Percentiles rank a stretch among this genome's conserved stretches.
Conservation (phyloP, 2,797 vertebrate genomes). For the Brachyrhaphis roseni region DNA sequence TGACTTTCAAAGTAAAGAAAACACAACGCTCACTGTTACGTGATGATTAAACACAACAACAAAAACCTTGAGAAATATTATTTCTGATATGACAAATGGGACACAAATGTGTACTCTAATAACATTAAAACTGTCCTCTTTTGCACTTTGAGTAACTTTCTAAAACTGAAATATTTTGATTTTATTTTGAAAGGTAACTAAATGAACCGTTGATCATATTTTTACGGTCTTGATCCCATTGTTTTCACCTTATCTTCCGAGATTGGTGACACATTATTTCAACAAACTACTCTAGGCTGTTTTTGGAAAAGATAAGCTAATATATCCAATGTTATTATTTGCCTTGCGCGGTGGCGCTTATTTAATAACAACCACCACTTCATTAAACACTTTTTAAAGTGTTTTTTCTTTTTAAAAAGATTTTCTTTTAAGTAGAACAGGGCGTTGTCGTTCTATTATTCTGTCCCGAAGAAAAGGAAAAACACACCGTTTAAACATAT, state of each 20-base stretch:
- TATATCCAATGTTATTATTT: neutral
- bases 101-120: neutral
- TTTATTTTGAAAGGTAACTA: slow-evolving; percentile 42
- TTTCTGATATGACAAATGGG: neutral
- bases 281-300: neutral
- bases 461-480: neutral
- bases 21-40: neutral
- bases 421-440: neutral
- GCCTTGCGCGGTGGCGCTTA: neutral
- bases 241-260: slow-evolving; percentile 3
- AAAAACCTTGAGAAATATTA: neutral
- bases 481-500: neutral
- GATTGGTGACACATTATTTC: neutral
- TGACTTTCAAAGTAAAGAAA: slow-evolving; percentile 44
- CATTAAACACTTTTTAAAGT: neutral
- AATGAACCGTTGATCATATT: neutral
- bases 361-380: neutral
- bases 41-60: neutral
- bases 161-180: neutral
- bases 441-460: neutral
- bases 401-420: neutral
- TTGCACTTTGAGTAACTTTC: no score
- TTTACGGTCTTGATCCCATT: neutral
- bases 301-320: neutral
- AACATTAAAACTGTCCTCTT: neutral